Conservation (phyloP, 2,113 vertebrate genomes). For the Poeciliopsis occidentalis region DNA sequence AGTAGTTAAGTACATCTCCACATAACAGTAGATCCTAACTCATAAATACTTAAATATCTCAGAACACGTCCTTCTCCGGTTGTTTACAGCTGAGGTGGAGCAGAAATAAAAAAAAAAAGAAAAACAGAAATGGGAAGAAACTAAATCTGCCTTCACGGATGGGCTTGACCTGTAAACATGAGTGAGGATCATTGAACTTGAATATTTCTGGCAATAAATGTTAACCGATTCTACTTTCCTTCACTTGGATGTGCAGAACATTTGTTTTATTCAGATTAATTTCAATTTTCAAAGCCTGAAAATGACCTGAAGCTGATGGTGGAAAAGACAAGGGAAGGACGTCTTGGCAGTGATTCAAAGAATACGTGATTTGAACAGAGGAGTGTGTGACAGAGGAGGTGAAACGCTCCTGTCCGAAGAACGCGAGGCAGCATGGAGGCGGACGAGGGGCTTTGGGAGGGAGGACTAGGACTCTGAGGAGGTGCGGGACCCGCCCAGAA, state of each 20-base stretch:
- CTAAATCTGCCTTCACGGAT: neutral
- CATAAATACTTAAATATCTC: conserved; percentile 2
- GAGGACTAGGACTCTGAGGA: conserved; percentile 87
- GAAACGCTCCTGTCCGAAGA: conserved; percentile 15
- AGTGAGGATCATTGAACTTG: neutral
- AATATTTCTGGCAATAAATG: neutral
- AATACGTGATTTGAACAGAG: neutral
- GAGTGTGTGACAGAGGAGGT: neutral
- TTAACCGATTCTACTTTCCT: neutral
- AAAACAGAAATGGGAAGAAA: neutral
- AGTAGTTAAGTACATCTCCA: conserved; percentile 6
- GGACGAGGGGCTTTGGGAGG: neutral
- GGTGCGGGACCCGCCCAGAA: conserved; percentile 82
- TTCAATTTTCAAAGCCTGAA: neutral
- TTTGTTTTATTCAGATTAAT: neutral
- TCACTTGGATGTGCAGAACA: neutral
- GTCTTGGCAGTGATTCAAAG: neutral
- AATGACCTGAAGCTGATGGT: neutral
- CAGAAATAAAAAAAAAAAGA: neutral
- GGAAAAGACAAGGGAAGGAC: too few species aligned
- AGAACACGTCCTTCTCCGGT: neutral
- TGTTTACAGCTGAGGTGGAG: neutral
- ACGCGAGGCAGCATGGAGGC: neutral
- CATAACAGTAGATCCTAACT: neutral
- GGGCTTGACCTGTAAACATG: neutral